A percentile compares a stretch with the other conserved stretches of the same genome.
Evolutionary conservation across 1,140 invertebrate genomes (phyloP).

Genomic region (Euglossa dilemma): DNA sequence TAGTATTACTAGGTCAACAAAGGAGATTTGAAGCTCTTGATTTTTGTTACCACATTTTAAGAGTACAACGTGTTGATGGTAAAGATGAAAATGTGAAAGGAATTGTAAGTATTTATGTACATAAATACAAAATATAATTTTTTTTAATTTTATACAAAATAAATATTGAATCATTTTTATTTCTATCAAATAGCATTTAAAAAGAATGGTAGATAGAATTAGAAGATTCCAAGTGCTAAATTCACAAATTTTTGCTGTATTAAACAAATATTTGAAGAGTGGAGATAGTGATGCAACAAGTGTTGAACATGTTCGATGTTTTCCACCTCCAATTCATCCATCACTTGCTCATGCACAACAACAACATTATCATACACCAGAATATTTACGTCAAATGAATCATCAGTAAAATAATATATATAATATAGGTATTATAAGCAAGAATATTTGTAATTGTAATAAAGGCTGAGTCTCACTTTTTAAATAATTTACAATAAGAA

Average conservation of each 20-base stretch:
- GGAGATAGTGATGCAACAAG: constrained; percentile 92
- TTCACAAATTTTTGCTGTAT: constrained; percentile 98
- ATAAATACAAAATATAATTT: not conserved
- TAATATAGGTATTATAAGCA: constrained; percentile 15
- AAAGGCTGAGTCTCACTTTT: constrained; percentile 34
- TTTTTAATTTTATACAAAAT: not conserved
- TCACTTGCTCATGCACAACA: constrained; percentile 83
- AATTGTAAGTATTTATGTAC: constrained; percentile 89
- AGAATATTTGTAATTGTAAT: constrained; percentile 40
- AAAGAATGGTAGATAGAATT: constrained; percentile 98
- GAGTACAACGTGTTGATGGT: constrained; percentile 97
- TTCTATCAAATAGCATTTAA: constrained; percentile 89
- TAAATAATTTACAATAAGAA: constrained; percentile 2
- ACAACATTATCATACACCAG: constrained; percentile 85
- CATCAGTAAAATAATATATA: constrained; percentile 69
- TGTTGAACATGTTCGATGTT: constrained; percentile 98
- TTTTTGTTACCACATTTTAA: constrained; percentile 98
- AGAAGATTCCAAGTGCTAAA: constrained; percentile 98
- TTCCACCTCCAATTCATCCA: constrained; percentile 96
- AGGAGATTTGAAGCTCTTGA: constrained; percentile 98
- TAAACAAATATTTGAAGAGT: constrained; percentile 97
- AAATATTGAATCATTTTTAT: constrained; percentile 62
- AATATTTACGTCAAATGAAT: constrained; percentile 84
- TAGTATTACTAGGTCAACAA: constrained; percentile 98
- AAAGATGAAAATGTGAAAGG: constrained; percentile 98